phyloP scores from a whole-genome alignment of 2,888 invertebrate species.

The Caenorhabditis zanzibari region DNA sequence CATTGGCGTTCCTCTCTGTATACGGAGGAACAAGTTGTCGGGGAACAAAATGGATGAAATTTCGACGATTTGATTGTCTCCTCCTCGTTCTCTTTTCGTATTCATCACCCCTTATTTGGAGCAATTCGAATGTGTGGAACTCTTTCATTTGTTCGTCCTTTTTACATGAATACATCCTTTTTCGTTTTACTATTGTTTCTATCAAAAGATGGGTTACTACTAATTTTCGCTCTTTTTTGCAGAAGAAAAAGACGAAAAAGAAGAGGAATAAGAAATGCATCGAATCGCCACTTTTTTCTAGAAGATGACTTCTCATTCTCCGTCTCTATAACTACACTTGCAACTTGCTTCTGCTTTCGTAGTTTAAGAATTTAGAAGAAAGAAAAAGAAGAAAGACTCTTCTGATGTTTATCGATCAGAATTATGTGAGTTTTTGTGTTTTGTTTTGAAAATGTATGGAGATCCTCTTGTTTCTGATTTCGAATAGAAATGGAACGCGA shows the following conservation, averaged over 20 bases:
- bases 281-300: slow-evolving; percentile 26
- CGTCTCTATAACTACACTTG: slow-evolving; percentile 26
- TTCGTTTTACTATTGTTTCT: slow-evolving; percentile 4
- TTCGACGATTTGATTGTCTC: slow-evolving; percentile 51
- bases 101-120: slow-evolving; percentile 49
- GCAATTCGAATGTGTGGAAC: not conserved
- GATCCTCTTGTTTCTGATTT: no score
- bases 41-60: slow-evolving; percentile 30
- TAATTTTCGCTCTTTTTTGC: slow-evolving; percentile 17
- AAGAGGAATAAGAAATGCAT: slow-evolving; percentile 45
- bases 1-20: slow-evolving; percentile 15
- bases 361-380: slow-evolving; percentile 16
- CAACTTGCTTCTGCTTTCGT: slow-evolving; percentile 5
- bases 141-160: slow-evolving; percentile 5
- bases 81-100: slow-evolving; percentile 29
- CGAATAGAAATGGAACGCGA: no score
- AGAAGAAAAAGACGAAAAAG: slow-evolving; percentile 6
- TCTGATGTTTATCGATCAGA: slow-evolving; percentile 13
- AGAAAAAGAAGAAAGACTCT: slow-evolving; percentile 1
- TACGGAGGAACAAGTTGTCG: slow-evolving; percentile 22
- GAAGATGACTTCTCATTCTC: slow-evolving; percentile 30
- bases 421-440: slow-evolving; percentile 23
- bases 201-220: slow-evolving; percentile 6
- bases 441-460: not conserved
- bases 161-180: not conserved